Conservation (phyloP, 2,888 invertebrate species). For the Limnephilus auricula region DNA sequence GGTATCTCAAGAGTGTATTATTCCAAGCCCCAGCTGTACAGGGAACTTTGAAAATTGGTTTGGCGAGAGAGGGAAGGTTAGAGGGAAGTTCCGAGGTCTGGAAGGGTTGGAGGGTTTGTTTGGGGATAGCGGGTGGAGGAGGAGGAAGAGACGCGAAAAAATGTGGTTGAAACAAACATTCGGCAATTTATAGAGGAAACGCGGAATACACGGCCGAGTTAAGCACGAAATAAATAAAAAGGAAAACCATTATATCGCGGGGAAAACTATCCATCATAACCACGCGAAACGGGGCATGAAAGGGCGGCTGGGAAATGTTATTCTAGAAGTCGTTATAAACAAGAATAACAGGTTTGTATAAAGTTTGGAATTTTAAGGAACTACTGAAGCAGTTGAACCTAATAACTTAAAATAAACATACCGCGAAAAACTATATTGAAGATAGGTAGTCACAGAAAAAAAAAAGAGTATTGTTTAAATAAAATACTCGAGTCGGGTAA, state of each 20-base stretch:
- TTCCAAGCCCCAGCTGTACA: not conserved
- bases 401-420: not conserved
- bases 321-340: not conserved
- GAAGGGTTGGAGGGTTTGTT: not conserved
- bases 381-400: not conserved
- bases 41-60: not conserved
- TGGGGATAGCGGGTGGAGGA: not conserved
- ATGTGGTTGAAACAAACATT: slow-evolving; percentile 45
- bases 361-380: not conserved
- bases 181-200: slow-evolving; percentile 34
- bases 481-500: not conserved
- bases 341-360: not conserved
- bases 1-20: not conserved
- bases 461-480: not conserved
- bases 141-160: not conserved
- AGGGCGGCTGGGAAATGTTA: slow-evolving; percentile 1
- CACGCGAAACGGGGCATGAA: slow-evolving; percentile 1
- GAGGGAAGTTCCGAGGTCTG: not conserved
- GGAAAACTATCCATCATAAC: slow-evolving; percentile 42
- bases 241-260: slow-evolving; percentile 30
- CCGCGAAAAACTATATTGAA: not conserved
- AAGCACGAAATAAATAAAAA: slow-evolving; percentile 42
- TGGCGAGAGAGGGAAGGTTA: not conserved
- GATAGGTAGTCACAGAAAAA: not conserved
- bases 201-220: slow-evolving; percentile 28